Conservation (phyloP, 2,797 vertebrate genomes). For the Nannoperca australis region DNA sequence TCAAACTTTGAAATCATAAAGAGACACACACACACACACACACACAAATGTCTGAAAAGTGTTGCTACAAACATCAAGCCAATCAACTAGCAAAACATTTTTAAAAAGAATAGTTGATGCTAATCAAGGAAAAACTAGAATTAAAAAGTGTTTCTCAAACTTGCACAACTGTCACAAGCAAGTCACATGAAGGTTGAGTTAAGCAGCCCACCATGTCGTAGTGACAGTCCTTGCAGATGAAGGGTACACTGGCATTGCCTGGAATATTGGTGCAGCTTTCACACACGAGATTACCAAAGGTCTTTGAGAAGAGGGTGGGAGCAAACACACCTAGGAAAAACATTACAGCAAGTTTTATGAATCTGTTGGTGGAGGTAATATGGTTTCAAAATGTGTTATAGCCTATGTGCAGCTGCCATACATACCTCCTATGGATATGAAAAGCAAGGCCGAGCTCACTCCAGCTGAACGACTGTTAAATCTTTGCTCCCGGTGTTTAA, state of each 20-base stretch:
- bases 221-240: slow-evolving; percentile 89
- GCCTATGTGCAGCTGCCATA: neutral
- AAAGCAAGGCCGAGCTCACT: slow-evolving; percentile 91
- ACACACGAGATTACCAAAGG: slow-evolving; percentile 90
- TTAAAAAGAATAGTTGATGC: no score
- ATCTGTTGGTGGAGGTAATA: neutral
- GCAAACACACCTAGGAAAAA: slow-evolving; percentile 88
- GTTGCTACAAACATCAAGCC: neutral
- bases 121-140: neutral
- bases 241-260: slow-evolving; percentile 81
- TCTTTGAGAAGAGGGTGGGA: slow-evolving; percentile 93
- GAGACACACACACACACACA: neutral
- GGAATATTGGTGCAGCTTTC: slow-evolving; percentile 85
- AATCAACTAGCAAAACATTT: neutral
- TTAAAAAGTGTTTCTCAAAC: neutral
- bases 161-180: neutral
- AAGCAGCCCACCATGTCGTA: slow-evolving; percentile 85
- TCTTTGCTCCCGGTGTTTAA: slow-evolving; percentile 90
- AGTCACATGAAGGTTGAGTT: neutral
- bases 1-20: neutral
- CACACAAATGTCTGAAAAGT: neutral
- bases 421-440: slow-evolving; percentile 92
- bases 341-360: neutral
- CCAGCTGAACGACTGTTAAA: slow-evolving; percentile 94
- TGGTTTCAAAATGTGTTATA: neutral